A percentile compares a stretch with the other conserved stretches of the same genome.
phyloP scores from a whole-genome alignment of 2,113 vertebrate genomes.

The Uropsilus gracilis region DNA sequence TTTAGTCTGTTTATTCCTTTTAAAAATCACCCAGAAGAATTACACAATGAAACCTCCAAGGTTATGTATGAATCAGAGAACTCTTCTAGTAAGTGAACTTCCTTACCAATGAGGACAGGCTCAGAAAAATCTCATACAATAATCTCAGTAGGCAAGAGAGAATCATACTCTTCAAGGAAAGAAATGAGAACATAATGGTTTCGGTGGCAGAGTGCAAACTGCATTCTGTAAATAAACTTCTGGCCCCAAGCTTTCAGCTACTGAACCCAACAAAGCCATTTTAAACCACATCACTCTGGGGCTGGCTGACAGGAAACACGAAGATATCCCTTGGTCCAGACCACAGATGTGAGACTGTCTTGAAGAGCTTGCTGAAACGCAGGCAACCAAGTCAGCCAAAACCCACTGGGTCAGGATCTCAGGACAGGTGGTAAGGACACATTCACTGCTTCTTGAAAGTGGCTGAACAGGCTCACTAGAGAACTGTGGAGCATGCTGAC shows the following conservation, averaged over 20 bases:
- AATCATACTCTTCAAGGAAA: slow-evolving; percentile 50
- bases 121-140: not conserved
- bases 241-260: slow-evolving; percentile 1
- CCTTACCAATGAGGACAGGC: not conserved
- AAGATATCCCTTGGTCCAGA: not conserved
- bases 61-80: not conserved
- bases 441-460: not conserved
- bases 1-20: not conserved
- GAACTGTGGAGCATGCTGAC: not conserved
- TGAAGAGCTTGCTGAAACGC: not conserved
- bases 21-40: not conserved
- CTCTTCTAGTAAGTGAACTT: not conserved
- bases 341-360: not conserved
- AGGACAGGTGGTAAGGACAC: not conserved
- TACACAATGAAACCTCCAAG: not conserved
- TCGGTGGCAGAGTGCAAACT: slow-evolving; percentile 34
- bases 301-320: not conserved
- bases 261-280: not conserved
- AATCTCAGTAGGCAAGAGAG: not conserved
- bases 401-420: not conserved
- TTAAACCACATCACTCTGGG: not conserved
- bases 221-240: slow-evolving; percentile 40
- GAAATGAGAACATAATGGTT: slow-evolving; percentile 30
- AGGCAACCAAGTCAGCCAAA: not conserved
- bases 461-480: not conserved